Base-by-base conservation (phyloP, 2,113 vertebrate species). In the Anguilla rostrata region DNA sequence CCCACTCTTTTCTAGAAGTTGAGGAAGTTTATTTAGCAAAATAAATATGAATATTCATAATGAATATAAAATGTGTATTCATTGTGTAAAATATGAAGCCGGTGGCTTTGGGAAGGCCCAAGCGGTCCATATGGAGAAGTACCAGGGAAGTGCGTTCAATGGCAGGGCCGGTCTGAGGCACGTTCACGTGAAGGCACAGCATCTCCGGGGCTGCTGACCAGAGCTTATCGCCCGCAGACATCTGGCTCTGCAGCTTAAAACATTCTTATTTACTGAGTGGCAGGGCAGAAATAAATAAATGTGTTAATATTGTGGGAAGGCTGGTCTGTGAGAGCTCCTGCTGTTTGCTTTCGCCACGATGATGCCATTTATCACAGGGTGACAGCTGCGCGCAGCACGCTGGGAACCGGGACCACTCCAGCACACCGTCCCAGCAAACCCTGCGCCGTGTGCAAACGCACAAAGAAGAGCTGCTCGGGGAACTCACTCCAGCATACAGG, bases 341-440 rank as follows among this genome's bases (percentile, higher is more conserved):
- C 91, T 86, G 86, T 89, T 88, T 90, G 89, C 88, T 88, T 90
- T 89, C 71, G 87, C 84, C 26, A 87, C 90, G 89, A 92, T 92
- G 91, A 90, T 92, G 87, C 83, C 88, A 92, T 92, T 91, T 86
- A 92, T 92, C 91, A 92, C 83, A 22, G 34, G 80, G 66, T 92
- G 91, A 92, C 90, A 91, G 88, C 88, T 81, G 87, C 86, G 86
- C 85, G 49, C n/a, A 41, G 60, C 39, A 26, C 85, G 86, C 85
- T 90, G 75, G 87, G 84, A 88, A 83, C 57, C 85, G 71, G 84
- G 87, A 63, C 87, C 86, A 78, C 86, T 90, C 84, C 81, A 83
- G 71, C 86, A 66, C 80, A 80, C 88, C 60, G 86, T 89, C 90
- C 82, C 88, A 87, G 87, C 85, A 41, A 86, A 90, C 85, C 90